Evolutionary conservation across 1,140 invertebrate genomes (phyloP), one percentile per base, ranked within the genome.

Genomic region (Holcopasites calliopsidis): DNA sequence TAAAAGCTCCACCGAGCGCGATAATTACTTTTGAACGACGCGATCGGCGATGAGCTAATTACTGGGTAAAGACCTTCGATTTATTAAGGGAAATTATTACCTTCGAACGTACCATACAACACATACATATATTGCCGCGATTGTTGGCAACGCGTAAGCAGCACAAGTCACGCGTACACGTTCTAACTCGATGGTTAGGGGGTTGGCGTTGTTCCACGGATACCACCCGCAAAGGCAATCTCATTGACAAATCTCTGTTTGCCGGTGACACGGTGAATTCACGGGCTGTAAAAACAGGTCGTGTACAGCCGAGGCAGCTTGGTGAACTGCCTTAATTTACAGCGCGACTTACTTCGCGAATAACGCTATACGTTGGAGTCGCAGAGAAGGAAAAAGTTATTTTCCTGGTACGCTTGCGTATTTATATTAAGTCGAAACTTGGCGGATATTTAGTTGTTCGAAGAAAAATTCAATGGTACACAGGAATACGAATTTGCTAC

Each of bases 221-320:
- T 68, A 58, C 18, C 76, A 55, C 13, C 49, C 28, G 21, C 68
- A 64, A 80, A 42, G 42, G 50, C 77, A 62, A 76, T 71, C 74
- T 80, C 57, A 71, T 72, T 80, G 78, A 76, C 68, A 71, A 82
- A 82, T 79, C 68, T 76, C 47, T 44, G 65, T 70, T 80, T 47
- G 69, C 21, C 42, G 47, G 57, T 65, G 58, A 75, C 58, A n/a
- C 58, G 58, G 28, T 38, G 23, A 42, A 42, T 42, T 76, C 35
- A 16, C 28, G n/a, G 18, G 7, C 38, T n/a, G 38, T 42, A 62
- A 62, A 71, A 71, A 71, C 33, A 18, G 33, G n/a, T 1, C 16
- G 33, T 5, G n/a, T 33, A 61, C 49, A 55, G 6, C 47, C 49
- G 61, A 40, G 13, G 18, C 18, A 13, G 58, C 28, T 23, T 31